These are phyloP conservation scores for Cuniculus paca DNA, from an alignment of 2,797 vertebrate species.

Conservation along the genomic window DNA sequence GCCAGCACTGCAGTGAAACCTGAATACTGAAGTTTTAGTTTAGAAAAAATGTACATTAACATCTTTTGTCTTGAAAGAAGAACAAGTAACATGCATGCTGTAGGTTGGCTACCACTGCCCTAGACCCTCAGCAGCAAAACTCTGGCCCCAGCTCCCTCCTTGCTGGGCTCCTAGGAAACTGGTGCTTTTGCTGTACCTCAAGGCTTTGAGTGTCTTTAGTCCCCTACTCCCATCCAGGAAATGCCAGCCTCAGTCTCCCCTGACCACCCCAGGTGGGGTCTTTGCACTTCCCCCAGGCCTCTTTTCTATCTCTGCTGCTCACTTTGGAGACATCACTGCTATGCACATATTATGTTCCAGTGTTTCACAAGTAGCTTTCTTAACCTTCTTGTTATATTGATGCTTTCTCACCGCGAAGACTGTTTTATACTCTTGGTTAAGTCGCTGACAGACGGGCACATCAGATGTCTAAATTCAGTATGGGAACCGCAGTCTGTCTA, in stretches of 20 bases:
- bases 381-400: neutral
- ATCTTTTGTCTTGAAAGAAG: neutral
- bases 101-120: neutral
- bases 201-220: neutral
- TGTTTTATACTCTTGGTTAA: neutral
- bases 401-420: neutral
- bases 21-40: neutral
- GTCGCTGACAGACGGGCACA: neutral
- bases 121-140: neutral
- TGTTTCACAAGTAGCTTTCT: neutral
- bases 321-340: neutral
- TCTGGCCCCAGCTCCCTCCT: rapidly evolving
- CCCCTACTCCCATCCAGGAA: neutral
- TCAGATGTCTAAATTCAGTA: neutral
- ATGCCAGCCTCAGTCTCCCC: neutral
- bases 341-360: neutral
- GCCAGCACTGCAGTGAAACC: neutral
- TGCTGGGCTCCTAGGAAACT: neutral
- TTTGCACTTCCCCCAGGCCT: neutral
- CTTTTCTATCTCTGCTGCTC: neutral
- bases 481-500: neutral
- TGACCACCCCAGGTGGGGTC: neutral
- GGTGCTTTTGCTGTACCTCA: neutral
- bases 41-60: neutral
- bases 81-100: neutral